Evolutionary conservation across 1,140 invertebrate species (phyloP).

Genomic region (Micrasema longulum): DNA sequence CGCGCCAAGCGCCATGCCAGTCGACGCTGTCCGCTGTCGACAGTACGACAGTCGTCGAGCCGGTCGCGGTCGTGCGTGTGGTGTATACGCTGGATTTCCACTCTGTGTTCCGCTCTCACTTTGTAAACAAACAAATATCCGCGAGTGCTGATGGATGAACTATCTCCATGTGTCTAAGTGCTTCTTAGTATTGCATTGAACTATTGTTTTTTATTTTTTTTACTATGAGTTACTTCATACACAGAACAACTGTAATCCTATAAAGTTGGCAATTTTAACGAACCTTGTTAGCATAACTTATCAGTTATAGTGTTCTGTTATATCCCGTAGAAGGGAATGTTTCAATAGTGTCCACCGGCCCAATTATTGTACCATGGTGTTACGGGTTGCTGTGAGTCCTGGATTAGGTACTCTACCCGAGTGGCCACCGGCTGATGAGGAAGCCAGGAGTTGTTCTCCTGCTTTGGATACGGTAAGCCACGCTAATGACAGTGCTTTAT

Average conservation of each 20-base stretch:
- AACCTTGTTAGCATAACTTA: no score
- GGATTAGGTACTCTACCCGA: slow-evolving; percentile 41
- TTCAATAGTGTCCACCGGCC: not conserved
- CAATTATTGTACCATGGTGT: slow-evolving; percentile 41
- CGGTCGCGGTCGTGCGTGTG: no score
- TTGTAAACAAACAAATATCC: slow-evolving; percentile 24
- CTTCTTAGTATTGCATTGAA: not conserved
- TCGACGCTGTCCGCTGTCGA: not conserved
- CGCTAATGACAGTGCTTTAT: no score
- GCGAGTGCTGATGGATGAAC: slow-evolving; percentile 4
- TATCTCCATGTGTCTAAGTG: slow-evolving; percentile 6
- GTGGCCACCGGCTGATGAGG: slow-evolving; percentile 40
- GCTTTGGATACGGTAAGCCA: slow-evolving; percentile 40
- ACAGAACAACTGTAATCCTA: slow-evolving; percentile 1
- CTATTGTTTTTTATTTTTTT: no score
- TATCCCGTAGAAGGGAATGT: slow-evolving; percentile 9
- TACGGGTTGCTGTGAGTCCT: slow-evolving; percentile 45
- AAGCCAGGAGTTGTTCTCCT: slow-evolving; percentile 32
- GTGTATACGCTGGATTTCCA: slow-evolving; percentile 4
- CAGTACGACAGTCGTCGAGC: no score
- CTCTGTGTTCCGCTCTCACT: not conserved
- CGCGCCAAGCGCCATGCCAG: slow-evolving; percentile 26
- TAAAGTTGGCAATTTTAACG: slow-evolving; percentile 2
- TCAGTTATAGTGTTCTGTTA: not conserved
- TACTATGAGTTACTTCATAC: slow-evolving; percentile 15